Evolutionary conservation across 1,140 invertebrate genomes (phyloP).

Genomic region (Monochamus saltuarius): DNA sequence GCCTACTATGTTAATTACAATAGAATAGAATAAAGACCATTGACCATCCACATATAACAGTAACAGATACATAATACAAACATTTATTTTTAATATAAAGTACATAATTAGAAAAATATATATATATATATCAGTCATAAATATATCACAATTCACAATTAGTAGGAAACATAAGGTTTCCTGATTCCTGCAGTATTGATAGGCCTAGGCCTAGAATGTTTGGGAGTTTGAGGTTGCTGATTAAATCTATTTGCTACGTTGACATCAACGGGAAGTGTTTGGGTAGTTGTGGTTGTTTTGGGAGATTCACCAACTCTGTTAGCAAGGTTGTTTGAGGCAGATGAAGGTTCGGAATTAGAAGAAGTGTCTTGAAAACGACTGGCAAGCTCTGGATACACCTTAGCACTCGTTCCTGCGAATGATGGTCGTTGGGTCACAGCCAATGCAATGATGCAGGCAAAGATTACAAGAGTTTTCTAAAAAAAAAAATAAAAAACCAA

Average conservation of each 20-base stretch:
- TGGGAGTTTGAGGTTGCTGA: conserved; percentile 55
- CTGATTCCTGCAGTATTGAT: too few relatives aligned
- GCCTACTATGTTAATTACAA: too few relatives aligned
- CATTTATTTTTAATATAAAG: too few relatives aligned
- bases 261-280: conserved; percentile 51
- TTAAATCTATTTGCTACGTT: conserved; percentile 55
- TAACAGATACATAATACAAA: too few relatives aligned
- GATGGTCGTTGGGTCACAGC: conserved; percentile 40
- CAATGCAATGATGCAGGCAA: conserved; percentile 22
- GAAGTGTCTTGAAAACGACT: conserved; percentile 37
- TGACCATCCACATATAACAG: too few relatives aligned
- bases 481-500: background rate
- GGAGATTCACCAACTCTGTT: conserved; percentile 24
- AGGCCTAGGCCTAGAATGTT: too few relatives aligned
- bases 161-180: too few relatives aligned
- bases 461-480: conserved; percentile 27
- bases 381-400: conserved; percentile 41
- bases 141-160: too few relatives aligned
- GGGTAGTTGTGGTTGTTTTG: background rate
- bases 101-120: too few relatives aligned
- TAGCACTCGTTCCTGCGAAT: conserved; percentile 41
- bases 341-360: conserved; percentile 18
- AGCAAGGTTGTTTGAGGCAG: conserved; percentile 27
- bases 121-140: too few relatives aligned
- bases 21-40: too few relatives aligned